Conservation (phyloP, 2,113 vertebrate genomes). For the Crotalus helleri region DNA sequence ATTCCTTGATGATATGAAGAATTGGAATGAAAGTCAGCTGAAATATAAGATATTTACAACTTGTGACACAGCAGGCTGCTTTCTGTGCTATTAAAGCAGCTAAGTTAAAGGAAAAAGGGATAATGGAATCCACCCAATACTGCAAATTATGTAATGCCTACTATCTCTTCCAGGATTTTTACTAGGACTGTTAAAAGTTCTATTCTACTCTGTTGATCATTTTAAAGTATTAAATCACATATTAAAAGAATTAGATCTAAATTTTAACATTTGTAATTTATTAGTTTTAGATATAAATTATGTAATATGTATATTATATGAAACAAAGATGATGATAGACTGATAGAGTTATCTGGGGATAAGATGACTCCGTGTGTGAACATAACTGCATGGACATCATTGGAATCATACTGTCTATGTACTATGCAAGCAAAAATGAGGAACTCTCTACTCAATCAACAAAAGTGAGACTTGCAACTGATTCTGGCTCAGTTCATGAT, state of each 20-base stretch:
- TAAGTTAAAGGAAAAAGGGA: background rate
- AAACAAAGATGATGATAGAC: background rate
- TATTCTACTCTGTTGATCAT: background rate
- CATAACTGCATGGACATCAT: background rate
- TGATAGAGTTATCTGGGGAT: background rate
- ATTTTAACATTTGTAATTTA: background rate
- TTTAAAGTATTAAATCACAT: background rate
- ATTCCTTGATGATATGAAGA: background rate
- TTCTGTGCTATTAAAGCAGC: background rate
- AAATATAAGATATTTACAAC: background rate
- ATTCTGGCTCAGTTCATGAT: background rate
- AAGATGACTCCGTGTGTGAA: background rate
- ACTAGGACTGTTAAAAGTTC: background rate
- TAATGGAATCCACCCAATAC: background rate
- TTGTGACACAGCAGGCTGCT: background rate
- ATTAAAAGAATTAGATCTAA: background rate
- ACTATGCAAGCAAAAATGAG: background rate
- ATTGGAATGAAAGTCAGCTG: background rate
- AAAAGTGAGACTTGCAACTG: background rate
- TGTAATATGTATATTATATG: background rate
- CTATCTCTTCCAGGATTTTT: background rate
- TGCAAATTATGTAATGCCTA: background rate
- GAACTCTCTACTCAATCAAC: background rate
- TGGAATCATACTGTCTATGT: background rate
- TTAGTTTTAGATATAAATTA: background rate